Base-by-base conservation (phyloP, 2,888 invertebrate species). In the Diplolepis rosae region DNA sequence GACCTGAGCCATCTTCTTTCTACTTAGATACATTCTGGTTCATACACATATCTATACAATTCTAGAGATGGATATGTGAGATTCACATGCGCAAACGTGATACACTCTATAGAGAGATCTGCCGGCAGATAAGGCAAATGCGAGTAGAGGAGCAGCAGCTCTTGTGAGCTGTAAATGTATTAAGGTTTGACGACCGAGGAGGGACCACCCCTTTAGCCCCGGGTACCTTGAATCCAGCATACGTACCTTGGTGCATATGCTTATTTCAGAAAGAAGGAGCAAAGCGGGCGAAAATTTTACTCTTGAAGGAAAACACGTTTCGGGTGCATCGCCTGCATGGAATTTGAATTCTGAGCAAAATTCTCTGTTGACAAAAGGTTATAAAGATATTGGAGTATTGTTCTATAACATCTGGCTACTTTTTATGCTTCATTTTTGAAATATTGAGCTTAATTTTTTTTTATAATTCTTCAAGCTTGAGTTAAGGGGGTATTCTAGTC, bases 161-260 rank as follows among this genome's bases (percentile, higher is more conserved):
- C 82, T 80, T 82, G 85, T 82, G 82, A 83, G 87, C 85, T 85
- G 88, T 88, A 88, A 88, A 88, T 87, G 87, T 88, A 88, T 88
- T 87, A 88, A 87, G 87, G 84, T 87, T 88, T 88, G 87, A 88
- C 86, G 87, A 88, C 82, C 84, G 84, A 81, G 84, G 81, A 82
- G 87, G 87, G 87, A 88, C 80, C 72, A 75, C 82, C 74, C 80
- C 79, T 73, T 79, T 76, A 79, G 79, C 80, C 82, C 77, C 75
- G 69, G 80, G 79, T 78, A 75, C 69, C 74, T 72, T 56, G 70
- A 69, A 71, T 76, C 68, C 69, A 61, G 45, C 65, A 56, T 68
- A 65, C 45, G 39, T 71, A 39, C 61, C 39, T 39, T 61, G 35
- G 56, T 39, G 39, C 39, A 66, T 68, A 73, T 65, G 73, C 66